Evolutionary conservation across 2,888 invertebrate species (phyloP).

Genomic region (Caenorhabditis zanzibari): DNA sequence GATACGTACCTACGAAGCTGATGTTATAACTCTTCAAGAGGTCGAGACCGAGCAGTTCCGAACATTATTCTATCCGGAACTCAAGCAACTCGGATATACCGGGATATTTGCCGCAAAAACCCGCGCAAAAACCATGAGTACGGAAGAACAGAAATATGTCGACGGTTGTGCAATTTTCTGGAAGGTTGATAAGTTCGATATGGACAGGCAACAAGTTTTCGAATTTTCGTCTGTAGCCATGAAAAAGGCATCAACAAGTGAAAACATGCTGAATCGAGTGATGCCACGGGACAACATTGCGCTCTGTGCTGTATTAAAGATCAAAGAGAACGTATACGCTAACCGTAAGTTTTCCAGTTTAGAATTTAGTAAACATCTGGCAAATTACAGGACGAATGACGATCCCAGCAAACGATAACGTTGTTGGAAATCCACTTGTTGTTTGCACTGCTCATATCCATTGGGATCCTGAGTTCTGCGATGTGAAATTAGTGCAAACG

Average conservation of each 20-base stretch:
- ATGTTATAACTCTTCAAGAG: conserved; percentile 96
- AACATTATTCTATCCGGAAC: conserved; percentile 95
- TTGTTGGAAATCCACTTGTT: conserved; percentile 90
- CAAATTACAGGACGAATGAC: conserved; percentile 59
- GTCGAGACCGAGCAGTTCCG: conserved; percentile 99
- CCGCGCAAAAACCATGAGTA: conserved; percentile 97
- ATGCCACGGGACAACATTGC: conserved; percentile 96
- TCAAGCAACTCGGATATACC: conserved; percentile 90
- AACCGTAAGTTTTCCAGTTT: conserved; percentile 86
- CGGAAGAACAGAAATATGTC: conserved; percentile 96
- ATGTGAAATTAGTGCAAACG: conserved; percentile 98
- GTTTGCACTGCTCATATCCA: conserved; percentile 99
- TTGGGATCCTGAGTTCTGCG: conserved; percentile 99
- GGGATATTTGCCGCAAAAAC: conserved; percentile 95
- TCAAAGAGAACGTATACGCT: conserved; percentile 96
- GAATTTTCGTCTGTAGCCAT: conserved; percentile 97
- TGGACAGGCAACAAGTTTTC: conserved; percentile 96
- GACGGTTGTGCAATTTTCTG: conserved; percentile 99
- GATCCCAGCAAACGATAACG: conserved; percentile 85
- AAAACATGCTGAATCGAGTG: conserved; percentile 87
- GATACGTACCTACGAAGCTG: conserved; percentile 95
- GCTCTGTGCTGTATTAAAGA: conserved; percentile 94
- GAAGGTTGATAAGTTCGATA: conserved; percentile 88
- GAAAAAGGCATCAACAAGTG: conserved; percentile 97
- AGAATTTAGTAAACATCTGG: too few species aligned